Conservation (phyloP, 2,888 invertebrate species). For the Halictus ligatus region DNA sequence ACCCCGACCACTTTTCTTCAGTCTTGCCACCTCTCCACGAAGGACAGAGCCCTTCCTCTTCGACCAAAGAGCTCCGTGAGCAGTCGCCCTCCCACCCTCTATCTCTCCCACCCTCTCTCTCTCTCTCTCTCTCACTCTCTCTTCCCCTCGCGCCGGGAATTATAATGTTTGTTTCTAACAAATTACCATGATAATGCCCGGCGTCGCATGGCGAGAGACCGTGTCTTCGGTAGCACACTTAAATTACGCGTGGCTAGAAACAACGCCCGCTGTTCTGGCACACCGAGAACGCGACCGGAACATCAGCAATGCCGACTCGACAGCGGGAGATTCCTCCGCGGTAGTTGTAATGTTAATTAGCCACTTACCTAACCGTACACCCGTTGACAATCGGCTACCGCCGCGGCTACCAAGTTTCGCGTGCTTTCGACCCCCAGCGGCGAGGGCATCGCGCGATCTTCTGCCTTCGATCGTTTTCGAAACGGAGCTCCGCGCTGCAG, state of each 20-base stretch:
- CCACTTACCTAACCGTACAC: conserved; percentile 78
- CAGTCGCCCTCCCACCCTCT: conserved; percentile 21
- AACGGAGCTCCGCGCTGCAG: not conserved
- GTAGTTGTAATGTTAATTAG: conserved; percentile 83
- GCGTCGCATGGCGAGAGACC: conserved; percentile 76
- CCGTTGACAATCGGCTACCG: conserved; percentile 75
- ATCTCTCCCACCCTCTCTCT: not conserved
- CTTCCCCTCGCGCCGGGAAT: conserved; percentile 71
- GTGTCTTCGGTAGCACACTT: conserved; percentile 82
- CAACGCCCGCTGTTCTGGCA: conserved; percentile 30
- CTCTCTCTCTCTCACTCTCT: not conserved
- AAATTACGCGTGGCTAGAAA: conserved; percentile 77
- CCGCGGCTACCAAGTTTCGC: conserved; percentile 62
- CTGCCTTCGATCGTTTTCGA: not conserved
- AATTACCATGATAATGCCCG: conserved; percentile 84
- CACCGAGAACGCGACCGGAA: conserved; percentile 66
- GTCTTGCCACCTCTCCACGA: conserved; percentile 54
- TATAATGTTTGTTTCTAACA: conserved; percentile 85
- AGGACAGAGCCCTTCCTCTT: conserved; percentile 48
- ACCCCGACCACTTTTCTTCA: conserved; percentile 65
- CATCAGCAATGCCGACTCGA: conserved; percentile 59
- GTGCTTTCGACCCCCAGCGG: conserved; percentile 25
- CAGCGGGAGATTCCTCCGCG: conserved; percentile 69
- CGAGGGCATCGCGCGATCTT: not conserved
- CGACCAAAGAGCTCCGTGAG: conserved; percentile 38